A percentile compares a stretch with the other conserved stretches of the same genome.
These are phyloP conservation scores for Paradisaea rubra DNA, from an alignment of 2,113 vertebrate species.

Conservation along the genomic window DNA sequence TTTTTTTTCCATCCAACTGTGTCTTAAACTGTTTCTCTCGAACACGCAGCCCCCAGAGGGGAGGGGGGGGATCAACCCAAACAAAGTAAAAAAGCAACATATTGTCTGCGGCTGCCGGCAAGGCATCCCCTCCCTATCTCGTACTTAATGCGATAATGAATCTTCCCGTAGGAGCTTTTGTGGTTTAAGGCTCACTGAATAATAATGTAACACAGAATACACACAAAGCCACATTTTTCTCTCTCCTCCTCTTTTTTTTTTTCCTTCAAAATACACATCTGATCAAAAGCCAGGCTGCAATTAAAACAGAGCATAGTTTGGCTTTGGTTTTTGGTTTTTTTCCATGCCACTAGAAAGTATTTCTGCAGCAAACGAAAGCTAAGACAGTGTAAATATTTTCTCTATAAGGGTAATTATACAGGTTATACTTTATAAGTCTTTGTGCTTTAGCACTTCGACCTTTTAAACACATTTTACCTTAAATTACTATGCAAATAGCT, in stretches of 20 bases:
- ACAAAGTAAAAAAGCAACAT: constrained; percentile 50
- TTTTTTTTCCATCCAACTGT: neutral
- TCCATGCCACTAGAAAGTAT: neutral
- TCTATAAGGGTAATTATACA: neutral
- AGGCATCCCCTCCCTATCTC: constrained; percentile 59
- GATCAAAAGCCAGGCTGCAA: constrained; percentile 46
- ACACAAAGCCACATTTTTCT: constrained; percentile 51
- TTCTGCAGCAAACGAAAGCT: neutral
- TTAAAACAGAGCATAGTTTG: constrained; percentile 45
- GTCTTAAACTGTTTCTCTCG: constrained; percentile 58
- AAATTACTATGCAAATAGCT: neutral
- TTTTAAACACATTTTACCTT: neutral
- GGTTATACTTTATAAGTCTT: neutral
- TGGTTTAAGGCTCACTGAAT: constrained; percentile 39
- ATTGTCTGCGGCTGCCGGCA: constrained; percentile 40
- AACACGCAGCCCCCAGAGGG: neutral
- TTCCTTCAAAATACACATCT: neutral
- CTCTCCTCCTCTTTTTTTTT: neutral
- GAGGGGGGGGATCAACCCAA: neutral
- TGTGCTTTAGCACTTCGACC: neutral
- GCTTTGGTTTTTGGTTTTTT: neutral
- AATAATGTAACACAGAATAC: neutral
- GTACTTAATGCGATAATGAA: constrained; percentile 52
- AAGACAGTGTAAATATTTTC: neutral
- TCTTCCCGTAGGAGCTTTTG: constrained; percentile 59